Conservation (phyloP, 2,888 invertebrate species). For the Syrphus vitripennis region DNA sequence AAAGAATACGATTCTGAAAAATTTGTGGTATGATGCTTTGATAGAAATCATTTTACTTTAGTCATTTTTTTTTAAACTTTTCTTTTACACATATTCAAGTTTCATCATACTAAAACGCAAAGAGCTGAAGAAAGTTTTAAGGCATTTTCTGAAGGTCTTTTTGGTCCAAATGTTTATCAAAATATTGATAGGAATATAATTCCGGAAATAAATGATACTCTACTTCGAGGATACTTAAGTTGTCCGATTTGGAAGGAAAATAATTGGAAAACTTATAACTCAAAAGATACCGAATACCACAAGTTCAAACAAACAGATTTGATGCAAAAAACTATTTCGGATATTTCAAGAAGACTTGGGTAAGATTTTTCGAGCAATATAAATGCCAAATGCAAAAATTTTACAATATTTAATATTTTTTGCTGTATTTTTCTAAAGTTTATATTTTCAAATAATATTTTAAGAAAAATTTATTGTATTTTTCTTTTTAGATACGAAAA, state of each 20-base stretch:
- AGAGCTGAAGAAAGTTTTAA: constrained; percentile 84
- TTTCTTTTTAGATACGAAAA: constrained; percentile 74
- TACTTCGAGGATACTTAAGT: constrained; percentile 84
- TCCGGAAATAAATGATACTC: constrained; percentile 78
- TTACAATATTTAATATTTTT: no score
- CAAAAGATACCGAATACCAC: constrained; percentile 76
- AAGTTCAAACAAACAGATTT: constrained; percentile 75
- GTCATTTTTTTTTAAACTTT: constrained; percentile 74
- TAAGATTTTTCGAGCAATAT: constrained; percentile 75
- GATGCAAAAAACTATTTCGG: constrained; percentile 80
- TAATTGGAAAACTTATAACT: constrained; percentile 80
- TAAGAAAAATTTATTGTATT: neutral
- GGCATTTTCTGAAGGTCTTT: constrained; percentile 84
- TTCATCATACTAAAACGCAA: constrained; percentile 84
- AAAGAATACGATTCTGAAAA: constrained; percentile 81
- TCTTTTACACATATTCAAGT: constrained; percentile 80
- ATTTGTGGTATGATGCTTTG: constrained; percentile 82
- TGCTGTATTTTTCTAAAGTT: no score
- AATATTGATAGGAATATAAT: constrained; percentile 73
- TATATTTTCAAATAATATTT: neutral
- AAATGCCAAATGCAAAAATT: no score
- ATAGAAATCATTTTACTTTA: neutral
- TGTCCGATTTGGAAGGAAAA: constrained; percentile 84
- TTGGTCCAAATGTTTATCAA: constrained; percentile 77
- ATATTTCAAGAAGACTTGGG: constrained; percentile 83